A percentile compares a stretch with the other conserved stretches of the same genome.
These are phyloP conservation scores for Molossus alvarezi DNA, from an alignment of 2,797 vertebrate species.

Conservation along the genomic window DNA sequence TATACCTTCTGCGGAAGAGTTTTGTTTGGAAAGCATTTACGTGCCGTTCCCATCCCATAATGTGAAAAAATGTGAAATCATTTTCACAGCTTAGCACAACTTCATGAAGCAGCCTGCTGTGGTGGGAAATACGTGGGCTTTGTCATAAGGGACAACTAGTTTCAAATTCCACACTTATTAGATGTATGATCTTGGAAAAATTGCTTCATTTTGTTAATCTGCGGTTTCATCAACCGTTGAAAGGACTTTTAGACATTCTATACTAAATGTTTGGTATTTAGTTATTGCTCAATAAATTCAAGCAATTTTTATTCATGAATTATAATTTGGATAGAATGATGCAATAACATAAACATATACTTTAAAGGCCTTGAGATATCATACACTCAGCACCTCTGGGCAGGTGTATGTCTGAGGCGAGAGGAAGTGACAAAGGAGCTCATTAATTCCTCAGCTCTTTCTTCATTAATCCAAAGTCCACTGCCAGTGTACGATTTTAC, in stretches of 20 bases:
- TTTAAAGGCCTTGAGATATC: not conserved
- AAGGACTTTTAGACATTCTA: not conserved
- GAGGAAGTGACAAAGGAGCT: not conserved
- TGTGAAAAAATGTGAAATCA: not conserved
- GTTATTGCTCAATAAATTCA: not conserved
- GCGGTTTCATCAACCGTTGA: not conserved
- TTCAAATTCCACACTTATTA: not conserved
- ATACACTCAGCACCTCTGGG: not conserved
- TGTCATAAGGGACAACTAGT: not conserved
- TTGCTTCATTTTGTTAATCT: not conserved
- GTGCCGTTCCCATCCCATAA: not conserved
- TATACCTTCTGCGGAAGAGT: not conserved
- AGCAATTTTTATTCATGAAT: constrained; percentile 12
- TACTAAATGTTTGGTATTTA: not conserved
- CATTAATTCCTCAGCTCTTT: not conserved
- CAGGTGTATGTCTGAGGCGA: not conserved
- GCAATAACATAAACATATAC: not conserved
- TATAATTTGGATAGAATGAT: not conserved
- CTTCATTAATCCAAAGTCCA: constrained; percentile 8
- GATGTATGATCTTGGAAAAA: not conserved
- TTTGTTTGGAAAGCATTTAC: constrained; percentile 48
- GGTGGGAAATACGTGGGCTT: not conserved
- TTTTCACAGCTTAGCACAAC: constrained; percentile 7
- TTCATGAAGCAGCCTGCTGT: not conserved
- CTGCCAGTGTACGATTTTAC: not conserved